Evolutionary conservation across 2,797 vertebrate species (phyloP).

Genomic region (Parauchenoglanis punctatus): DNA sequence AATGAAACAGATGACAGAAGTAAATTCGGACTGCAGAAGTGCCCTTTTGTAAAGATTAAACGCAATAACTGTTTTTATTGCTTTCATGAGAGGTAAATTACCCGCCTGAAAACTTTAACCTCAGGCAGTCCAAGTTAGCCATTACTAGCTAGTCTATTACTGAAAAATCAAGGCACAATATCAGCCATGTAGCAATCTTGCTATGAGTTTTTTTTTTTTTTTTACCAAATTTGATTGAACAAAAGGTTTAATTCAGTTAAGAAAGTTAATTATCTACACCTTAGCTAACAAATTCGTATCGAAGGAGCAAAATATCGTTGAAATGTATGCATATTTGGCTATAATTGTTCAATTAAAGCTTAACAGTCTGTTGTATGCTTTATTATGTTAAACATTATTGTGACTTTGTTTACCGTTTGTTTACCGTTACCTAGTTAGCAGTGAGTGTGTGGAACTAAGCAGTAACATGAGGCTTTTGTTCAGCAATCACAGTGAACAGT

Average conservation of each 20-base stretch:
- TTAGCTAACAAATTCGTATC: background rate
- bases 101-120: background rate
- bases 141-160: background rate
- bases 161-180: too few species aligned
- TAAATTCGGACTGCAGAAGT: background rate
- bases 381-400: background rate
- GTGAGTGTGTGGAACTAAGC: background rate
- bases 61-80: background rate
- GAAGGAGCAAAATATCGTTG: background rate
- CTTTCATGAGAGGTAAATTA: background rate
- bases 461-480: slow-evolving; percentile 40
- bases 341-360: background rate
- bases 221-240: too few species aligned
- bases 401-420: background rate
- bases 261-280: background rate
- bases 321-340: background rate
- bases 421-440: background rate
- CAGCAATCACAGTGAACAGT: slow-evolving; percentile 9
- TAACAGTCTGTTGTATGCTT: background rate
- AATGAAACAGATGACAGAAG: background rate
- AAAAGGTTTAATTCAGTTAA: background rate
- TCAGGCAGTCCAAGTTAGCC: background rate
- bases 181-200: background rate
- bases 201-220: background rate
- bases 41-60: background rate